Evolutionary conservation across 2,888 invertebrate species (phyloP).

Genomic region (Tigriopus californicus): DNA sequence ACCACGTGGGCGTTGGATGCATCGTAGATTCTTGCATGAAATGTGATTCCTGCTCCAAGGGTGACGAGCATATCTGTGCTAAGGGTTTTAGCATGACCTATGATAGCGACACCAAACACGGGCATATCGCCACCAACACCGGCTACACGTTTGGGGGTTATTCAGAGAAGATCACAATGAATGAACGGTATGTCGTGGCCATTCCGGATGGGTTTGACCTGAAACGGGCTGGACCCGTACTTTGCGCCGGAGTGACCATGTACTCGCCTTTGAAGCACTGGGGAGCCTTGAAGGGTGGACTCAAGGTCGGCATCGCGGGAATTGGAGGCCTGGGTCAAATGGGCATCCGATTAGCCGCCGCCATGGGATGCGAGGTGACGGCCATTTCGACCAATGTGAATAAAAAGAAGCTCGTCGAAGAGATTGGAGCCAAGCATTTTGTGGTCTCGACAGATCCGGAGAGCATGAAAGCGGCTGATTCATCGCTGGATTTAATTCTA

Average conservation of each 20-base stretch:
- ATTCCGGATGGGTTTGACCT: conserved; percentile 1
- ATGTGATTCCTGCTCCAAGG: not conserved
- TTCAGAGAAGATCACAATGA: not conserved
- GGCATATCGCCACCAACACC: not conserved
- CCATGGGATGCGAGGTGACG: not conserved
- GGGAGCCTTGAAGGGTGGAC: not conserved
- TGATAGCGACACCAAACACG: not conserved
- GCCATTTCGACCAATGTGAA: not conserved
- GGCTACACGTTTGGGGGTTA: conserved; percentile 4
- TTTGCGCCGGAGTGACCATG: conserved; percentile 14
- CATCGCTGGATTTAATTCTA: not conserved
- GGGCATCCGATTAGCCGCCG: not conserved
- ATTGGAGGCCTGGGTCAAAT: not conserved
- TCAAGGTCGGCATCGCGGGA: conserved; percentile 6
- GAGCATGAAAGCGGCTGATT: not conserved
- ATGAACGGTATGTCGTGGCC: conserved; percentile 1
- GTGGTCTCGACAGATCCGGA: not conserved
- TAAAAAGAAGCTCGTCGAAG: not conserved
- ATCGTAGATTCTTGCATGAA: conserved; percentile 10
- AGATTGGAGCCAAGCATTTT: not conserved
- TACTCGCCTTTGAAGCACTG: conserved; percentile 8
- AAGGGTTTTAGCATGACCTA: not conserved
- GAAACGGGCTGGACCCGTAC: conserved; percentile 1
- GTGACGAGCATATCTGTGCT: not conserved
- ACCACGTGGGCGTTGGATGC: conserved; percentile 13